These are phyloP conservation scores for Habroteleia sp. DNA, from an alignment of 2,888 invertebrate species.

Conservation along the genomic window DNA sequence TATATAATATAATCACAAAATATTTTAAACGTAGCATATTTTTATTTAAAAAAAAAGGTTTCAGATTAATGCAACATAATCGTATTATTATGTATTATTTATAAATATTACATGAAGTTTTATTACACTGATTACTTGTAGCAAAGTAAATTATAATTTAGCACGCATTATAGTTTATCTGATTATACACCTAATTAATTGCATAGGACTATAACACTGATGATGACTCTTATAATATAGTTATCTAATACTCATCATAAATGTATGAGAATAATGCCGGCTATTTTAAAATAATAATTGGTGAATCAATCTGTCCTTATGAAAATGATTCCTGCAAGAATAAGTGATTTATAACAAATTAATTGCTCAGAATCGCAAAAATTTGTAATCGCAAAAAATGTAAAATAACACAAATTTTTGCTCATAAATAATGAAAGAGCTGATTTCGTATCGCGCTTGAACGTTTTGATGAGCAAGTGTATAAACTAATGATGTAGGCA, in stretches of 20 bases:
- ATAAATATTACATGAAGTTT: no score
- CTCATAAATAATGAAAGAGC: slow-evolving; percentile 32
- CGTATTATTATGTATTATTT: no score
- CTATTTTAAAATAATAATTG: slow-evolving; percentile 14
- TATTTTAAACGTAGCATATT: no score
- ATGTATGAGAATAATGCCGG: slow-evolving; percentile 32
- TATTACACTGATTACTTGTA: no score
- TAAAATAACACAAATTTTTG: slow-evolving; percentile 33
- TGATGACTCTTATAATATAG: no score
- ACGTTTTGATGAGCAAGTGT: slow-evolving; percentile 50
- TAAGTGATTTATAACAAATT: slow-evolving; percentile 48
- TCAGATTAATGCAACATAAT: no score
- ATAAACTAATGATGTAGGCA: slow-evolving; percentile 41
- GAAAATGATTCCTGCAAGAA: neutral
- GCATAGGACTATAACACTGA: neutral
- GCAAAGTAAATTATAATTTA: no score
- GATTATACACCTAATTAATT: slow-evolving; percentile 31
- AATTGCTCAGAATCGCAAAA: slow-evolving; percentile 38
- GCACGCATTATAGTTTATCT: slow-evolving; percentile 5
- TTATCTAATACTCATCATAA: slow-evolving; percentile 34
- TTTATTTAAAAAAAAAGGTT: no score
- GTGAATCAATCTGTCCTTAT: slow-evolving; percentile 7
- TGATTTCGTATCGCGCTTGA: slow-evolving; percentile 45
- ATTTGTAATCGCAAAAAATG: no score
- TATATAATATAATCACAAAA: no score